A percentile compares a stretch with the other conserved stretches of the same genome.
phyloP scores from a whole-genome alignment of 2,797 vertebrate genomes.

The Borostomias antarcticus region DNA sequence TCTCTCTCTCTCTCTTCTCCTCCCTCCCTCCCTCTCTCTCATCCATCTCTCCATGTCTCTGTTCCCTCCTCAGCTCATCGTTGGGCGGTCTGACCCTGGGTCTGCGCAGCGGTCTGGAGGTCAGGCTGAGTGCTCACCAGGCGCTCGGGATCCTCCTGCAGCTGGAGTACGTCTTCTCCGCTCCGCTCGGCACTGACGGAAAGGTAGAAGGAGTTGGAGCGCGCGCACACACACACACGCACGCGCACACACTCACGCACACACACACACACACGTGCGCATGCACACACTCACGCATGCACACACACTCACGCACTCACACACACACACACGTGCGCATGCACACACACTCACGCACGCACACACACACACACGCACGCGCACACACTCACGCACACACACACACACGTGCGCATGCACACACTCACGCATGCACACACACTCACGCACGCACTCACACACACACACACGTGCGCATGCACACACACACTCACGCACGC shows the following conservation, averaged over 20 bases:
- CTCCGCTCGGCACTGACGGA: constrained; percentile 62
- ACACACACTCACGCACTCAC: no score
- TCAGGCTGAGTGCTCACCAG: constrained; percentile 81
- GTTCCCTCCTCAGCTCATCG: constrained; percentile 55
- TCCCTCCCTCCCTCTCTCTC: not conserved
- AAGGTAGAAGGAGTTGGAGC: constrained; percentile 74
- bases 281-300: no score
- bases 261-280: no score
- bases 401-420: no score
- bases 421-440: no score
- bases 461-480: no score
- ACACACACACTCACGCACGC: no score
- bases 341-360: not conserved
- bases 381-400: not conserved
- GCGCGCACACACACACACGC: not conserved
- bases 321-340: no score
- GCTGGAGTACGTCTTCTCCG: constrained; percentile 88
- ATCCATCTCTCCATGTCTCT: constrained; percentile 2
- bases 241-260: not conserved
- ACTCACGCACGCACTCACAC: no score
- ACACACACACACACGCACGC: no score
- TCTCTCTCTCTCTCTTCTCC: not conserved
- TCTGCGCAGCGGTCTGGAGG: constrained; percentile 85
- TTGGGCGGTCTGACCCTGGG: constrained; percentile 65
- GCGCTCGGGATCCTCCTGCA: constrained; percentile 83